Percentiles rank a stretch among this genome's conserved stretches.
Evolutionary conservation across 2,888 invertebrate genomes (phyloP).

Genomic region (Leptinotarsa haldemani): DNA sequence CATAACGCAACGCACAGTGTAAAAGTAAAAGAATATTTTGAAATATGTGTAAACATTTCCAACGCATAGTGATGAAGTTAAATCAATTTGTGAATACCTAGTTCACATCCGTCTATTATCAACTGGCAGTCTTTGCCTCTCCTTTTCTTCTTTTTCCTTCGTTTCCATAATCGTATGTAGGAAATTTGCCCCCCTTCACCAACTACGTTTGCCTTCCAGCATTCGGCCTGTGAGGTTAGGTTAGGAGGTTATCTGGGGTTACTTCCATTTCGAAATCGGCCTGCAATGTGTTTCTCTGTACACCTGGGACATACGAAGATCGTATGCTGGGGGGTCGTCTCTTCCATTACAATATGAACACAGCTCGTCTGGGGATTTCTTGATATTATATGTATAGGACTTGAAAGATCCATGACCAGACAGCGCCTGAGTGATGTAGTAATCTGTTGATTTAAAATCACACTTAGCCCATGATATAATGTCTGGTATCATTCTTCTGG

Average conservation of each 20-base stretch:
- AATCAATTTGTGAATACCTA: background rate
- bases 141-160: constrained; percentile 4
- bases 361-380: too few species aligned
- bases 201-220: background rate
- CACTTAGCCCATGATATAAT: too few species aligned
- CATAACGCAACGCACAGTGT: background rate
- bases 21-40: background rate
- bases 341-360: background rate
- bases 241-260: background rate
- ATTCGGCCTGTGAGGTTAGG: too few species aligned
- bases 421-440: too few species aligned
- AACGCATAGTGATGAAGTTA: too few species aligned
- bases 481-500: too few species aligned
- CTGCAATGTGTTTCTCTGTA: background rate
- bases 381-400: too few species aligned
- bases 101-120: background rate
- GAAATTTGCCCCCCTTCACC: background rate
- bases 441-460: too few species aligned
- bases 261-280: background rate
- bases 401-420: too few species aligned
- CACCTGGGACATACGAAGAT: background rate
- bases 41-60: too few species aligned
- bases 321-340: background rate
- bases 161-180: constrained; percentile 2
- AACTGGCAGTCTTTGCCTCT: constrained; percentile 7